Evolutionary conservation across 2,797 vertebrate species (phyloP), one percentile per base, ranked within the genome.

Genomic region (Moxostoma hubbsi): DNA sequence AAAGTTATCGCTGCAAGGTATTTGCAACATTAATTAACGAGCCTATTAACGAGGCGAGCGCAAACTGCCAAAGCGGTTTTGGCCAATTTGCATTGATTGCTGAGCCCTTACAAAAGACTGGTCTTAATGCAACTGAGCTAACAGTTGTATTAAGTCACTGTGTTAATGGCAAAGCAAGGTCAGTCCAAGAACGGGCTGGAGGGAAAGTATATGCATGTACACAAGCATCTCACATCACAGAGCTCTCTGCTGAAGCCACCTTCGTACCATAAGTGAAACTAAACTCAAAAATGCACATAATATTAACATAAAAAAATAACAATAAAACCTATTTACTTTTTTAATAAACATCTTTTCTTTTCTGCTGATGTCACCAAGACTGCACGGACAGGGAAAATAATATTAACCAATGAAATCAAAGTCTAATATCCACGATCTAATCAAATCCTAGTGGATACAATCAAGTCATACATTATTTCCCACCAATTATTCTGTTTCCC

Each of bases 21-120:
- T 81, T 73, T 75, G 67, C 74, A 66, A 73, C 74, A 75, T 83
- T 87, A 82, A 87, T 87, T 87, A 86, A 87, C 83, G 79, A 79
- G 65, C 71, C 72, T 66, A 83, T 86, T 87, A 86, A 79, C 18
- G 46, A 74, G 62, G 80, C 24, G 58, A 84, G 70, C 57, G 66
- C 46, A 65, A 79, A 77, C 75, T 77, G 75, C 59, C 64, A 68
- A 77, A 61, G 55, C 59, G 63, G 73, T 82, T 81, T 75, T 64
- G 64, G 72, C 9, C 73, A 55, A 74, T 84, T 79, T 83, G 57
- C 63, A 82, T 81, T 83, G 57, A 83, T 71, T 73, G 74, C 75
- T 54, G 73, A 47, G 43, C 18, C 43, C 45, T 58, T 76, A 78
- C 65, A 75, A 77, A 71, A 78, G 53, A 57, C 24, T 49, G 71